phyloP scores from a whole-genome alignment of 2,797 vertebrate species.

The Crax fasciolata region DNA sequence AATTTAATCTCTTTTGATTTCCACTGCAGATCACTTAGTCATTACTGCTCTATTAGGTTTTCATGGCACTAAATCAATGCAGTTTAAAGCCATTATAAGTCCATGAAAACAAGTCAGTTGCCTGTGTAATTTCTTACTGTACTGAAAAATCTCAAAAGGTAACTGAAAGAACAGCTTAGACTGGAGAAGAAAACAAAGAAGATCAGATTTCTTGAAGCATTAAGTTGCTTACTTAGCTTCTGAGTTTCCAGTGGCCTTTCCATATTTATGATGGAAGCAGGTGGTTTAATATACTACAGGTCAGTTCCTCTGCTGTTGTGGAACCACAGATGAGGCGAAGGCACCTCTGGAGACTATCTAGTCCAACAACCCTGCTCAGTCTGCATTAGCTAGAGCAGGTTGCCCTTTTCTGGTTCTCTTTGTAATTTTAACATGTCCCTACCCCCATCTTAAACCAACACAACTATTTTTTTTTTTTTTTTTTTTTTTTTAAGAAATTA shows the following conservation, averaged over 20 bases:
- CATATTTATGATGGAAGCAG: background rate
- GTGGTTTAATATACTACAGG: background rate
- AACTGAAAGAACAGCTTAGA: background rate
- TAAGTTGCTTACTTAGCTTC: background rate
- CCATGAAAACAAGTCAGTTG: background rate
- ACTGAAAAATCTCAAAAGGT: background rate
- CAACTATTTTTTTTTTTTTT: background rate
- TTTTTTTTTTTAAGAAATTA: background rate
- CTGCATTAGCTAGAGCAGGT: background rate
- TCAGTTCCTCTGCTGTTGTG: background rate
- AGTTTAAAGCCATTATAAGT: background rate
- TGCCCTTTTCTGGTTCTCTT: background rate
- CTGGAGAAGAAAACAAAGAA: background rate
- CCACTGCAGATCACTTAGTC: background rate
- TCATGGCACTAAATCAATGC: background rate
- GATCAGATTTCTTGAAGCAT: background rate
- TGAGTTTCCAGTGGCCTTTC: background rate
- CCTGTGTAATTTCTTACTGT: background rate
- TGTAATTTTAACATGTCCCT: background rate
- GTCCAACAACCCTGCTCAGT: background rate
- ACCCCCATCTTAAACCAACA: background rate
- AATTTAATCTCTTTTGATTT: background rate
- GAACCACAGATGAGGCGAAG: background rate
- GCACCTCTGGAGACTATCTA: background rate
- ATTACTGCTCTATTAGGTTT: background rate